phyloP scores from a whole-genome alignment of 1,140 invertebrate species.

The Amyelois transitella region DNA sequence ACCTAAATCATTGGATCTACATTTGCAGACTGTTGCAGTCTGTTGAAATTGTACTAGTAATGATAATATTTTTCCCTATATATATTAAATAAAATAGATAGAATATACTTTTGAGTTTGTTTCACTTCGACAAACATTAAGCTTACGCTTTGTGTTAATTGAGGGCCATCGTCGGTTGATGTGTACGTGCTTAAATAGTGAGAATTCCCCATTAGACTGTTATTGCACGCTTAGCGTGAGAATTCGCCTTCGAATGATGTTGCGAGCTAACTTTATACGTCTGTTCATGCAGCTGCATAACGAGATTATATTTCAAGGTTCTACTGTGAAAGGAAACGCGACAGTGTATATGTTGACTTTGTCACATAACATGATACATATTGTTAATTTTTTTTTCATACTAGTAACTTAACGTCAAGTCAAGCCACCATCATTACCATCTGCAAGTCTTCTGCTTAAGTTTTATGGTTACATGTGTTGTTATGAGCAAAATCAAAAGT shows the following conservation, averaged over 20 bases:
- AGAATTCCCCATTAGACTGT: conserved; percentile 28
- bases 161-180: conserved; percentile 3
- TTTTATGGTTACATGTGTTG: too few species aligned
- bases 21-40: too few species aligned
- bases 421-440: too few species aligned
- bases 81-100: too few species aligned
- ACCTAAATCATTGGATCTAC: too few species aligned
- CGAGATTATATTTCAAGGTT: conserved; percentile 51
- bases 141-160: conserved; percentile 5
- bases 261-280: conserved; percentile 23
- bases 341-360: neutral
- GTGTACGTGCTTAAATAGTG: conserved; percentile 12
- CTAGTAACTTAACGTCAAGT: neutral
- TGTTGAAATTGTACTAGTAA: too few species aligned
- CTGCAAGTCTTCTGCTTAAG: too few species aligned
- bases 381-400: neutral
- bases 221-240: conserved; percentile 42
- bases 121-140: conserved; percentile 14
- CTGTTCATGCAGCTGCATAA: conserved; percentile 39
- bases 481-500: too few species aligned
- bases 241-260: conserved; percentile 35
- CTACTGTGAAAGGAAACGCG: conserved; percentile 42
- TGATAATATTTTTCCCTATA: too few species aligned
- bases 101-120: neutral
- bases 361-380: conserved; percentile 2